phyloP scores from a whole-genome alignment of 2,113 vertebrate species.

The Coptodon rendalli region DNA sequence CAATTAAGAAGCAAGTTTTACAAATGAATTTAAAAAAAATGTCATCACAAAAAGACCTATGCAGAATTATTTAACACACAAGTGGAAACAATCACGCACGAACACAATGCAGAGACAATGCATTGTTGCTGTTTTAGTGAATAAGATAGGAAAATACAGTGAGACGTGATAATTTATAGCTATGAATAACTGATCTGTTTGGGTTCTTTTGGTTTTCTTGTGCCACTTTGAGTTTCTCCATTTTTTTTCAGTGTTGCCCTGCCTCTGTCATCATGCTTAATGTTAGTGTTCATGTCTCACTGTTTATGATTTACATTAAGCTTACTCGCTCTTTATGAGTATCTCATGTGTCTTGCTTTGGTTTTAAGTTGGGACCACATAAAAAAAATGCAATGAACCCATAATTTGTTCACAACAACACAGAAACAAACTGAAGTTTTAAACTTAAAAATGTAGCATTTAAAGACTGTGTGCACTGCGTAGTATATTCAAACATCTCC shows the following conservation, averaged over 20 bases:
- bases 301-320: not conserved
- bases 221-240: not conserved
- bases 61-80: not conserved
- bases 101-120: not conserved
- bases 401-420: not conserved
- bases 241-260: not conserved
- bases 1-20: conserved; percentile 12
- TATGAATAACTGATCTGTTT: not conserved
- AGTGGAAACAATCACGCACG: not conserved
- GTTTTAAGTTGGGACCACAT: not conserved
- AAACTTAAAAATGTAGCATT: not conserved
- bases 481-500: not conserved
- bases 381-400: not conserved
- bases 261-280: not conserved
- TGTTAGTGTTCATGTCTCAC: not conserved
- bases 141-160: not conserved
- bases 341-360: not conserved
- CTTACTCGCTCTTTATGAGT: not conserved
- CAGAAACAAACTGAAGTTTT: not conserved
- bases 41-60: not conserved
- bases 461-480: not conserved
- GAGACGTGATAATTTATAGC: not conserved
- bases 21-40: not conserved
- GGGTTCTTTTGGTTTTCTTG: not conserved
- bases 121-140: not conserved